Base-by-base conservation (phyloP, 2,113 vertebrate genomes). In the Prionailurus bengalensis region DNA sequence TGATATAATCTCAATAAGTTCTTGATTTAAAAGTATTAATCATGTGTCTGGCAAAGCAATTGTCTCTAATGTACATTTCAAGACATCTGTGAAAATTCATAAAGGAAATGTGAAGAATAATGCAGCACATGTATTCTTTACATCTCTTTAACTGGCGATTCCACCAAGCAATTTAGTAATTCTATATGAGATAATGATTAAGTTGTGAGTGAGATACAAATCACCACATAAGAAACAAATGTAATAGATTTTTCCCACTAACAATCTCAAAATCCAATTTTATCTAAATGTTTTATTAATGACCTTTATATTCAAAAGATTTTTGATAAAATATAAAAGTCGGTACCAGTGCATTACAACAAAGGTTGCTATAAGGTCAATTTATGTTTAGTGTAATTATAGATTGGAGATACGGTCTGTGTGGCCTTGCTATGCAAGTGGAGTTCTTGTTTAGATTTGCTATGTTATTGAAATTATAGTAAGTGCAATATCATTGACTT, bases 21-120 rank as follows among this genome's bases (percentile, higher is more conserved):
- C 33, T 93, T 98, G 23, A 97, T 95, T 93, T 97, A 96, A 86
- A 89, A 76, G 12, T 29, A 93, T 93, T 97, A 89, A 89, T 53
- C 84, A 48, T 61, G 61, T 80, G 13, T 63, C 19, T 95, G 85
- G 17, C 39, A 95, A 73, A 94, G 63, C 21, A 85, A 48, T 80
- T 87, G 55, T 89, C 58, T 42, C 51, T 97, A 92, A 55, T 68
- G 10, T 51, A 81, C 19, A 82, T 73, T 97, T 84, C 33, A 84
- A 78, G 42, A 66, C 25, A 95, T 80, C 79, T 89, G 45, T 89
- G 31, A 91, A 78, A 97, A 91, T 39, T 71, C 48, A 61, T 74
- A 93, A 89, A 83, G 25, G 42, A 70, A 90, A 90, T 94, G 4
- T 61, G 92, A 89, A 80, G 31, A 95, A 82, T 94, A 97, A 94